Percentiles rank a stretch among this genome's conserved stretches.
phyloP scores from a whole-genome alignment of 1,140 invertebrate species.

The Cherax quadricarinatus region DNA sequence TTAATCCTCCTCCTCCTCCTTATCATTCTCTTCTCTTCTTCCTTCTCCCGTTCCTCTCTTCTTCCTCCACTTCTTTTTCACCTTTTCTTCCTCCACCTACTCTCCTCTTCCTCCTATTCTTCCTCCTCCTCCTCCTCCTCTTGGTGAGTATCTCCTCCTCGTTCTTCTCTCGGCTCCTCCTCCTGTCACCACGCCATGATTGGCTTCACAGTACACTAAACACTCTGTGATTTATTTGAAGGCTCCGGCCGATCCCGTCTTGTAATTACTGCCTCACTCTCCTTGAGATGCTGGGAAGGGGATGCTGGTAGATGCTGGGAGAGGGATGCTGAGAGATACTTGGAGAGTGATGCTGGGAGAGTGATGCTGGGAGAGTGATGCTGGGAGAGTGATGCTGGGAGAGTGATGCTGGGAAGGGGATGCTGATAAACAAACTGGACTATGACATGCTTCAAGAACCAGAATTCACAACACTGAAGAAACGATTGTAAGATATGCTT shows the following conservation, averaged over 20 bases:
- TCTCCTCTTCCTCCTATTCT: too few relatives aligned
- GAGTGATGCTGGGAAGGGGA: neutral
- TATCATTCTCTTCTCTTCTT: neutral
- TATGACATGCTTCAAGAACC: too few relatives aligned
- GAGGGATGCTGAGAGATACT: neutral
- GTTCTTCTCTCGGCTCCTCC: constrained; percentile 14
- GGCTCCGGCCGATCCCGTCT: constrained; percentile 35
- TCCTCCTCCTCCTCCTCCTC: neutral
- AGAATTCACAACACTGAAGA: too few relatives aligned
- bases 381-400: neutral
- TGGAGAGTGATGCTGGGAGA: neutral
- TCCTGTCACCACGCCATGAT: constrained; percentile 38
- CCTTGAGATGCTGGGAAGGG: constrained; percentile 1
- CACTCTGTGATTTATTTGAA: constrained; percentile 54
- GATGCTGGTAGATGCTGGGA: neutral
- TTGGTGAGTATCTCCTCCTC: constrained; percentile 8
- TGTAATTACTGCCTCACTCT: constrained; percentile 42
- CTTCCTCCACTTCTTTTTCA: neutral
- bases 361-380: too few relatives aligned
- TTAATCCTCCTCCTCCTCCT: neutral
- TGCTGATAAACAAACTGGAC: neutral
- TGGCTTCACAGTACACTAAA: constrained; percentile 54
- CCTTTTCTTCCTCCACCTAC: neutral
- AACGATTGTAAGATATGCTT: too few relatives aligned
- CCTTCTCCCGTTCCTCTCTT: neutral